Evolutionary conservation across 2,888 invertebrate species (phyloP).

Genomic region (Gnatocerus cornutus): DNA sequence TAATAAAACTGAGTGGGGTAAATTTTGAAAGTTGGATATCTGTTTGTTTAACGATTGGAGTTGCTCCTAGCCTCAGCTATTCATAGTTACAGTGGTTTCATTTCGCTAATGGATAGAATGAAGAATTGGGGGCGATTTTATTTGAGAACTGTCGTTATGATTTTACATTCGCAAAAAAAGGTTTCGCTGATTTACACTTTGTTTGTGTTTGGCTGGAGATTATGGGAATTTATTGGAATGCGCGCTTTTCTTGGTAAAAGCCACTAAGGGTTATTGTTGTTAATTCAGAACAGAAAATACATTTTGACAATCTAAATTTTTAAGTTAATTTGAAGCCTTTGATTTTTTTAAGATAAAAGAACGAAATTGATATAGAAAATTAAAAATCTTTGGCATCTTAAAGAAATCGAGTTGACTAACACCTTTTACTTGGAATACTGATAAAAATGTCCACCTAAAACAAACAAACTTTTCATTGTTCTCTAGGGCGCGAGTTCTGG

Average conservation of each 20-base stretch:
- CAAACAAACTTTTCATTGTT: too few species aligned
- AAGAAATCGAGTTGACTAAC: too few species aligned
- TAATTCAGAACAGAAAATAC: too few species aligned
- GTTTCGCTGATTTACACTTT: conserved; percentile 26
- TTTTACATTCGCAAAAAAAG: conserved; percentile 24
- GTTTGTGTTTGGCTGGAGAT: conserved; percentile 11
- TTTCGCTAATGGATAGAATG: conserved; percentile 58
- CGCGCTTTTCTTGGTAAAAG: background rate
- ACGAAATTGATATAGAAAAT: too few species aligned
- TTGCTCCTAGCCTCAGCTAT: conserved; percentile 40
- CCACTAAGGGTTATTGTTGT: too few species aligned
- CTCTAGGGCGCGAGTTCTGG: too few species aligned
- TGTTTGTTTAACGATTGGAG: conserved; percentile 49
- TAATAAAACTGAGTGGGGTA: conserved; percentile 33
- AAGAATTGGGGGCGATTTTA: conserved; percentile 40
- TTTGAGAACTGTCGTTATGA: conserved; percentile 34
- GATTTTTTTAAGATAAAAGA: too few species aligned
- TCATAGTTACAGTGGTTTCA: conserved; percentile 54
- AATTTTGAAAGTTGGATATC: conserved; percentile 29
- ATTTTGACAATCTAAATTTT: too few species aligned
- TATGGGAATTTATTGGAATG: conserved; percentile 12
- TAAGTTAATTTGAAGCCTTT: too few species aligned
- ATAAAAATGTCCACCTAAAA: too few species aligned
- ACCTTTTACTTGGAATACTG: too few species aligned
- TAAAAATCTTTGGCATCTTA: too few species aligned